phyloP scores from a whole-genome alignment of 1,140 invertebrate species.

The Sycobia sp. region DNA sequence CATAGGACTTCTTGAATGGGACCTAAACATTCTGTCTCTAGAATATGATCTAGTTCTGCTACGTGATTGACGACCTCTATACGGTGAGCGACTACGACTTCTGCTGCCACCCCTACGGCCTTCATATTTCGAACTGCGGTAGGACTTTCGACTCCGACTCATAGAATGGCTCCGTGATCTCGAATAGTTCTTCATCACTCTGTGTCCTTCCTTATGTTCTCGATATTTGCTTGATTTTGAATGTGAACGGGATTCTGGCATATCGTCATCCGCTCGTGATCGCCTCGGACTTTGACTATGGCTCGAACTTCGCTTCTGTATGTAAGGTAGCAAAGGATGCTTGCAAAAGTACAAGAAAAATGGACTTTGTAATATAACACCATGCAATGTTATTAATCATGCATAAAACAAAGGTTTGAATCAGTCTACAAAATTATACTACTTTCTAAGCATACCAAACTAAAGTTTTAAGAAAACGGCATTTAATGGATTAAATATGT shows the following conservation, averaged over 20 bases:
- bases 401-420: slow-evolving; percentile 11
- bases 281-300: slow-evolving; percentile 51
- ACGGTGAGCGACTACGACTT: slow-evolving; percentile 62
- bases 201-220: slow-evolving; percentile 50
- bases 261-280: slow-evolving; percentile 42
- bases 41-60: slow-evolving; percentile 63
- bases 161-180: slow-evolving; percentile 54
- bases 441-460: no score
- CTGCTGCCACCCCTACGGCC: slow-evolving; percentile 51
- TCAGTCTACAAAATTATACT: no score
- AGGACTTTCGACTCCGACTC: slow-evolving; percentile 48
- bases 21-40: slow-evolving; percentile 51
- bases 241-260: slow-evolving; percentile 53
- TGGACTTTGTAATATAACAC: slow-evolving; percentile 19
- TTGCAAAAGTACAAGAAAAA: slow-evolving; percentile 26
- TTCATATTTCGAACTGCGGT: slow-evolving; percentile 40
- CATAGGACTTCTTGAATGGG: slow-evolving; percentile 65
- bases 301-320: slow-evolving; percentile 50
- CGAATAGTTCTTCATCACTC: slow-evolving; percentile 54
- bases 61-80: slow-evolving; percentile 57
- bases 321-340: slow-evolving; percentile 26
- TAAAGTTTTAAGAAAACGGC: no score
- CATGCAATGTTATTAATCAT: slow-evolving; percentile 18
- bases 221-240: slow-evolving; percentile 53
- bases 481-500: no score